Conservation (phyloP, 1,140 invertebrate genomes). For the Monochamus saltuarius region DNA sequence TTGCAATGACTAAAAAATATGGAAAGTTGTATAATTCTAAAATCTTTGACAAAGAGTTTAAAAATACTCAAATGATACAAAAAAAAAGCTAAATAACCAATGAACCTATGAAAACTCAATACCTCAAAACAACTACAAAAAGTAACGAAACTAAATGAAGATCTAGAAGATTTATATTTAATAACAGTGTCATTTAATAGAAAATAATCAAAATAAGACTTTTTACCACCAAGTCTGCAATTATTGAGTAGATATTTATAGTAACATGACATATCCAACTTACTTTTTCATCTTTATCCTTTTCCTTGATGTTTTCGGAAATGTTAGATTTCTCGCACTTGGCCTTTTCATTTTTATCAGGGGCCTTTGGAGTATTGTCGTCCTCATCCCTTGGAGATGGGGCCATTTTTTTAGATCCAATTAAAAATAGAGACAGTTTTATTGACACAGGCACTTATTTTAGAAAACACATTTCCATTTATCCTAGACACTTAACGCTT, state of each 20-base stretch:
- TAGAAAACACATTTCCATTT: conserved; percentile 11
- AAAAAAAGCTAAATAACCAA: no score
- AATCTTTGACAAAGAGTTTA: no score
- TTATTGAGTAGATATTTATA: neutral
- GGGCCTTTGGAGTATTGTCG: conserved; percentile 68
- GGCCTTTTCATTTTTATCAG: conserved; percentile 61
- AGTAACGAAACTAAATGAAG: neutral
- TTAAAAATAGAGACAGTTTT: conserved; percentile 26
- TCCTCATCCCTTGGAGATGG: conserved; percentile 63
- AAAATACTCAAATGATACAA: no score
- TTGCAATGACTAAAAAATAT: no score
- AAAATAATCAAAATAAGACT: neutral
- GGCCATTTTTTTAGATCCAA: conserved; percentile 60
- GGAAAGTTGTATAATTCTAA: no score
- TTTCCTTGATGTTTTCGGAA: conserved; percentile 27
- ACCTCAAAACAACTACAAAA: neutral
- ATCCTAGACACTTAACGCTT: conserved; percentile 11
- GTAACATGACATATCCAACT: conserved; percentile 10
- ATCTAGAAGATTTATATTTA: neutral
- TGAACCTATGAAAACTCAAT: no score
- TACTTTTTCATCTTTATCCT: conserved; percentile 39
- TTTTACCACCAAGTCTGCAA: neutral
- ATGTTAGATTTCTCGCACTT: conserved; percentile 27
- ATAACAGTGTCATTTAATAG: neutral
- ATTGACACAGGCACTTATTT: conserved; percentile 7